Conservation (phyloP, 2,113 vertebrate genomes). For the Phylloscopus trochilus region DNA sequence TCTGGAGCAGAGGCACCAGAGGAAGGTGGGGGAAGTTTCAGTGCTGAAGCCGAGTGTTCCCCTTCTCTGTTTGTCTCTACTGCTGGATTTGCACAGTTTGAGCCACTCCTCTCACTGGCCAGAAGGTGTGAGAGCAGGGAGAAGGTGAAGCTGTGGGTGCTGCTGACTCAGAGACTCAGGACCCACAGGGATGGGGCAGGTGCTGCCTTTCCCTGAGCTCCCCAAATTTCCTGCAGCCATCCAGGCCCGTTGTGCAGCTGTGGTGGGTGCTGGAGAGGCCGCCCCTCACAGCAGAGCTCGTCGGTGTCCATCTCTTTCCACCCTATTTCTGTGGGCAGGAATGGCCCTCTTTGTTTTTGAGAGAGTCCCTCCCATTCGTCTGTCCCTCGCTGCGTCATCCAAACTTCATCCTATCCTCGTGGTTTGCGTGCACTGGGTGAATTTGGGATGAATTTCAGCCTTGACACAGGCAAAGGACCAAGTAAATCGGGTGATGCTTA, state of each 20-base stretch:
- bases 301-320: not conserved
- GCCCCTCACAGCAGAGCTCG: rapidly evolving
- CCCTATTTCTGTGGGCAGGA: not conserved
- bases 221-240: not conserved
- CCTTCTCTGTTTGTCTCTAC: not conserved
- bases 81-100: not conserved
- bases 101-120: not conserved
- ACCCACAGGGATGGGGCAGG: not conserved
- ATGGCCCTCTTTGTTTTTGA: not conserved
- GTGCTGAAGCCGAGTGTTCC: rapidly evolving
- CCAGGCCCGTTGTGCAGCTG: rapidly evolving
- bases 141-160: not conserved
- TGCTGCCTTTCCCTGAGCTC: not conserved
- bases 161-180: not conserved
- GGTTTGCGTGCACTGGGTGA: not conserved
- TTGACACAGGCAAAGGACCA: not conserved
- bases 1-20: not conserved
- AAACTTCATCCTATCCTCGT: not conserved
- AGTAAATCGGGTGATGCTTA: not conserved
- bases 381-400: not conserved
- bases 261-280: not conserved
- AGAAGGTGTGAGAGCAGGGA: not conserved
- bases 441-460: not conserved
- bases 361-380: not conserved
- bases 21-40: not conserved